Conservation (phyloP, 2,888 invertebrate genomes). For the Belgica antarctica region DNA sequence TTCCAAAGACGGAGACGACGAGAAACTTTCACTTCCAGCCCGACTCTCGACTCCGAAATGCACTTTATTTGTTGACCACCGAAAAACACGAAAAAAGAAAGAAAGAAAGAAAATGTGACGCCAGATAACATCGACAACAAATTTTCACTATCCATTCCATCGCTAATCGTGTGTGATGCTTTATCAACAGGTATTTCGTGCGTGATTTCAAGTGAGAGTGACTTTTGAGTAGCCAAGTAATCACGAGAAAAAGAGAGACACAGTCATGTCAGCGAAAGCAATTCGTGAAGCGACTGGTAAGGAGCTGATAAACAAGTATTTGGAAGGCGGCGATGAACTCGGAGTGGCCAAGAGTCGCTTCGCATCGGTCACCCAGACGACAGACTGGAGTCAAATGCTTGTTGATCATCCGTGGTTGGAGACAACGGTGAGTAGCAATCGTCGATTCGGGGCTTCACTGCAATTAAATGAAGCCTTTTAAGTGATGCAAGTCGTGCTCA, state of each 20-base stretch:
- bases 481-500: too few relatives aligned
- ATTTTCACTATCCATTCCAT: background rate
- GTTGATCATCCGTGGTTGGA: conserved; percentile 83
- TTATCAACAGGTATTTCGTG: conserved; percentile 12
- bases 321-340: conserved; percentile 60
- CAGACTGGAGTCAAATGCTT: conserved; percentile 71
- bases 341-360: conserved; percentile 74
- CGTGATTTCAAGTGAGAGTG: background rate
- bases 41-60: too few relatives aligned
- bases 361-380: conserved; percentile 74
- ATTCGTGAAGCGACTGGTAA: conserved; percentile 94
- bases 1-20: too few relatives aligned
- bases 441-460: background rate
- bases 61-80: background rate
- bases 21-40: too few relatives aligned
- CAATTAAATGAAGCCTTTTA: too few relatives aligned
- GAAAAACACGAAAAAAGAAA: background rate
- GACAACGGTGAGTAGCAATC: conserved; percentile 60
- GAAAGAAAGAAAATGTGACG: background rate
- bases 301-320: conserved; percentile 80
- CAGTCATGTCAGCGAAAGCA: conserved; percentile 91
- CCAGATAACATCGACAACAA: background rate
- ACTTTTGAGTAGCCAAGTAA: background rate
- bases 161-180: too few relatives aligned
- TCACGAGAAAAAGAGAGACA: conserved; percentile 3